Evolutionary conservation across 1,140 invertebrate species (phyloP).

Genomic region (Pteromalus puparum): DNA sequence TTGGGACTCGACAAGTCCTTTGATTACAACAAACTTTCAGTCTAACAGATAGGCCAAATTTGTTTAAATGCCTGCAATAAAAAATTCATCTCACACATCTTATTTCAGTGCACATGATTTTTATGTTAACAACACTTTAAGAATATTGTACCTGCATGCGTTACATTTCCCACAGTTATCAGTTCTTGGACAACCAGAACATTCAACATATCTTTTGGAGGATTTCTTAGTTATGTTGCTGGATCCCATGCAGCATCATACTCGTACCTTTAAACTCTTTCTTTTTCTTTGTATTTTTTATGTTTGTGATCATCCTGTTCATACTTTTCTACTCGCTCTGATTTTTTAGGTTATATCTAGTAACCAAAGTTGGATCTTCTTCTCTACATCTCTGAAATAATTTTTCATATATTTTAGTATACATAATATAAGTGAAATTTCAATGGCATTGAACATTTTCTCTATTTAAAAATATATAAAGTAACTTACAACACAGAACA

Average conservation of each 20-base stretch:
- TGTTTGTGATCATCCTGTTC: no score
- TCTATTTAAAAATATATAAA: neutral
- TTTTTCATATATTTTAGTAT: no score
- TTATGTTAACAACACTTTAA: no score
- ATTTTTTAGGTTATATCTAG: no score
- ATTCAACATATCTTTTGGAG: constrained; percentile 86
- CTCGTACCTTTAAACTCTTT: no score
- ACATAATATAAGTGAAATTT: no score
- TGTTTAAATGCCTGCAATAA: constrained; percentile 80
- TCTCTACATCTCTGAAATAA: no score
- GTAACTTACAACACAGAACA: constrained; percentile 85
- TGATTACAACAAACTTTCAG: constrained; percentile 81
- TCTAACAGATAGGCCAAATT: constrained; percentile 84
- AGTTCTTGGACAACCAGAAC: constrained; percentile 85
- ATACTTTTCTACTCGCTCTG: no score
- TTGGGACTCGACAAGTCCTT: constrained; percentile 75
- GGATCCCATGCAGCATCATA: no score
- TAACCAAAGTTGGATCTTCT: no score
- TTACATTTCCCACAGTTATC: constrained; percentile 93
- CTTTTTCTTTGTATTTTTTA: no score
- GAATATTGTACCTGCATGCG: constrained; percentile 78
- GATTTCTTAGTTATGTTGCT: constrained; percentile 65
- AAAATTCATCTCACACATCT: constrained; percentile 5
- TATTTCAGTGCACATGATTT: neutral
- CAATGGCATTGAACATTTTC: neutral